Percentiles rank a stretch among this genome's conserved stretches.
Evolutionary conservation across 1,140 invertebrate genomes (phyloP).

Genomic region (Psilanteris sp.): DNA sequence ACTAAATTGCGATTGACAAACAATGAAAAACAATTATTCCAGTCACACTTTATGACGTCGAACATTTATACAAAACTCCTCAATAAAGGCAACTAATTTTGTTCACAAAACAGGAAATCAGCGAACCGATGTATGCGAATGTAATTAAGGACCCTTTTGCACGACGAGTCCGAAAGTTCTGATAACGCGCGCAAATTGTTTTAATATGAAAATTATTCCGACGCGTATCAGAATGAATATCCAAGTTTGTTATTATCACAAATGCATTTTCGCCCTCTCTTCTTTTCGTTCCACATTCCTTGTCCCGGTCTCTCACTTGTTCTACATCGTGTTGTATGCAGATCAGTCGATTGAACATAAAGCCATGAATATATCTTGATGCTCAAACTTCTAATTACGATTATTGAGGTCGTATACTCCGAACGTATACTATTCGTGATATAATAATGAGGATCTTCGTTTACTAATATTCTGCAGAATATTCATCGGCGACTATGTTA

Average conservation of each 20-base stretch:
- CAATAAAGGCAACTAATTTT: background rate
- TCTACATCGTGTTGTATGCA: conserved; percentile 31
- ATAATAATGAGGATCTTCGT: conserved; percentile 55
- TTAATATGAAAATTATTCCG: conserved; percentile 28
- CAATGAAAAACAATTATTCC: conserved; percentile 1
- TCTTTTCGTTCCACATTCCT: too few relatives aligned
- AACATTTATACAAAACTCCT: conserved; percentile 1
- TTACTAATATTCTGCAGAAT: conserved; percentile 43
- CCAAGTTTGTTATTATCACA: conserved; percentile 28
- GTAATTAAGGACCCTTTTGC: conserved; percentile 5
- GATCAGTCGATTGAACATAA: conserved; percentile 53
- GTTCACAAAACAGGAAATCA: conserved; percentile 5
- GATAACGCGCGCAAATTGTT: conserved; percentile 14
- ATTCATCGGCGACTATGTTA: conserved; percentile 37
- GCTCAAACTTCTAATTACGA: conserved; percentile 62
- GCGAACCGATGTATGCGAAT: background rate
- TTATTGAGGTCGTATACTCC: conserved; percentile 49
- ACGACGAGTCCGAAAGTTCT: conserved; percentile 9
- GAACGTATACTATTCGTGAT: conserved; percentile 50
- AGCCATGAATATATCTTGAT: conserved; percentile 56
- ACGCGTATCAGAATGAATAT: conserved; percentile 4
- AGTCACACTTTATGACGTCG: background rate
- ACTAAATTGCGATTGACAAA: background rate
- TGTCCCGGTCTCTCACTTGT: conserved; percentile 4
- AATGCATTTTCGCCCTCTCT: conserved; percentile 3